A percentile compares a stretch with the other conserved stretches of the same genome.
These are phyloP conservation scores for Rhinopithecus roxellana DNA, from an alignment of 2,113 vertebrate species.

Conservation along the genomic window DNA sequence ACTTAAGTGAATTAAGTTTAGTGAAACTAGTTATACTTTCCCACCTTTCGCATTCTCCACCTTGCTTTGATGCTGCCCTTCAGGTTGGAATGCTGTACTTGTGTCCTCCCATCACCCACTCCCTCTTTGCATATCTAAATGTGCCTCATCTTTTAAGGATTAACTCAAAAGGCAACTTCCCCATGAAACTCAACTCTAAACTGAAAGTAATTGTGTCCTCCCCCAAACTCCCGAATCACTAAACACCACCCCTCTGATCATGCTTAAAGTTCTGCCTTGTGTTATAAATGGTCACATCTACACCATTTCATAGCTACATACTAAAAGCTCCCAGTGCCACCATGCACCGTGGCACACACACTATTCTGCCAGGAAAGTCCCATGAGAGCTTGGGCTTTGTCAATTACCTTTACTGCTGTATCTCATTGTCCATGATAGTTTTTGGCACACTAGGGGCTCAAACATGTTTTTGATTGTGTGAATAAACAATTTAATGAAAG, in stretches of 20 bases:
- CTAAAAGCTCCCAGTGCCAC: neutral
- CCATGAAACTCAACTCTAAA: neutral
- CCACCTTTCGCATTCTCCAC: neutral
- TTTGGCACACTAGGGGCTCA: neutral
- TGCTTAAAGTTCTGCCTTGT: neutral
- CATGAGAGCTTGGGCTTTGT: accelerated
- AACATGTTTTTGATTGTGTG: neutral
- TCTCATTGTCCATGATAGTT: too few relatives aligned
- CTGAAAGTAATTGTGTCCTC: neutral
- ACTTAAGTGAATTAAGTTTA: too few relatives aligned
- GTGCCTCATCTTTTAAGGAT: neutral
- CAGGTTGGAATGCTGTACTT: neutral
- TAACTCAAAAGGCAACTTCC: neutral
- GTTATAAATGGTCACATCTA: too few relatives aligned
- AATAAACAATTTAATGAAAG: neutral
- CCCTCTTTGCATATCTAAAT: neutral
- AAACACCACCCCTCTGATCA: too few relatives aligned
- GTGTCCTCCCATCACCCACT: too few relatives aligned
- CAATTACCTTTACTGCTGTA: too few relatives aligned
- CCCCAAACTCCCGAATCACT: neutral
- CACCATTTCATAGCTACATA: too few relatives aligned
- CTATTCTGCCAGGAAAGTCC: neutral
- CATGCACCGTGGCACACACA: accelerated
- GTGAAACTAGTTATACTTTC: too few relatives aligned
- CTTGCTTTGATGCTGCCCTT: too few relatives aligned